Evolutionary conservation across 2,113 vertebrate species (phyloP), one percentile per base, ranked within the genome.

Genomic region (Eulemur rufifrons): DNA sequence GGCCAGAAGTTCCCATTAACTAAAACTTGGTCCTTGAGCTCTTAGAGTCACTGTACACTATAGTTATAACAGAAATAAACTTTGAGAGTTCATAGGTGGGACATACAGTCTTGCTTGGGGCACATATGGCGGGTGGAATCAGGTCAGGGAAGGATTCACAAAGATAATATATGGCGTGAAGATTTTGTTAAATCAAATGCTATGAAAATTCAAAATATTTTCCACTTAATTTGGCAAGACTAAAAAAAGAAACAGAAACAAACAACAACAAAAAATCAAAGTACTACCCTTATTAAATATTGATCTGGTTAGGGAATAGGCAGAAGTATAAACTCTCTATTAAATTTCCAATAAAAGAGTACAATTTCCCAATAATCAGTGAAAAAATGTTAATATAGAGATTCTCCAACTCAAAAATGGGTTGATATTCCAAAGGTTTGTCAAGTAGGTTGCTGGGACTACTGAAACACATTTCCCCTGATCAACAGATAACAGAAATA

Each of bases 331-430:
- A 96, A 73, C 29, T 8, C 5, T 85, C 37, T 93, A 68, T 71
- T 52, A 76, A 95, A 95, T n/a, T 52, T 73, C 5, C 47, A 84
- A 74, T 84, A 86, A 88, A 95, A 93, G 37, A 95, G 63, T 54
- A 81, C 4, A 37, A 93, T 83, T 82, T 92, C 23, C 73, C 4
- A 47, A 59, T 73, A 91, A 34, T 78, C 13, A 59, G 39, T 86
- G 56, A 91, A 95, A 90, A 90, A 93, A 63, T 54, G 32, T 82
- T 42, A 83, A 34, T 47, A 85, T 7, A 83, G 8, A 95, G n/a
- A 93, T 64, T 87, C 47, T 87, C 27, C 68, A 95, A 93, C n/a
- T 88, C 88, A 78, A 95, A 96, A 91, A 87, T 87, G 69, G 52
- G 39, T 84, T 93, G 64, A n/a, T 54, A 93, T 17, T 85, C 32